Base-by-base conservation (phyloP, 2,888 invertebrate genomes). In the Drosophila multiciliata region DNA sequence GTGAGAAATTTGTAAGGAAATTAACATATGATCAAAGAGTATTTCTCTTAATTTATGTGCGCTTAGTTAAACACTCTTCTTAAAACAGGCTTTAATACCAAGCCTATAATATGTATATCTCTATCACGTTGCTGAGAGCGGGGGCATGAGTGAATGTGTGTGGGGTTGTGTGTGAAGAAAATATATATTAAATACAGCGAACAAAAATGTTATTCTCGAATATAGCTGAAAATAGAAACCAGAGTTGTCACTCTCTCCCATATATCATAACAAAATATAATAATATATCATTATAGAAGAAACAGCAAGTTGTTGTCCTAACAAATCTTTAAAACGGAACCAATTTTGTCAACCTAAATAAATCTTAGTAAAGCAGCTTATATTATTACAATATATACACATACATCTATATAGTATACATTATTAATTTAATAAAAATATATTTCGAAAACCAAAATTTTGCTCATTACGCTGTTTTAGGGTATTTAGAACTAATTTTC, bases 1-100 rank as follows among this genome's bases (percentile, higher is more conserved):
- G 75, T 78, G 66, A 78, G 59, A 80, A 81, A 80, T 81, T 74
- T 69, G 74, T 81, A 81, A 80, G 79, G 82, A 80, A 81, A 81
- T 80, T 79, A 82, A 80, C 79, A 78, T 68, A 80, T 80, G 72
- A 78, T 76, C 62, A 76, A 71, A 64, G 64, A 74, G 61, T 59
- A 23, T 12, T 59, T 38, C 59, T 33, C 45, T 32, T 52, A 55
- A 49, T 60, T 33, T 57, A 38, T 54, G 52, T 29, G 26, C 20
- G 26, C 58, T 23, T 65, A 60, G 26, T 42, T 64, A 36, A 36
- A 66, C 26, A 33, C 42, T 35, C 15, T 32, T 48, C 52, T 36
- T 50, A 42, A 36, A 45, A 42, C 49, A 23, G 26, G 7, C 36
- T 26, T 12, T n/a, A 59, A 54, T 35, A 66, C 45, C 57, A 66